These are phyloP conservation scores for Chromis chromis DNA, from an alignment of 2,797 vertebrate genomes.

Conservation along the genomic window DNA sequence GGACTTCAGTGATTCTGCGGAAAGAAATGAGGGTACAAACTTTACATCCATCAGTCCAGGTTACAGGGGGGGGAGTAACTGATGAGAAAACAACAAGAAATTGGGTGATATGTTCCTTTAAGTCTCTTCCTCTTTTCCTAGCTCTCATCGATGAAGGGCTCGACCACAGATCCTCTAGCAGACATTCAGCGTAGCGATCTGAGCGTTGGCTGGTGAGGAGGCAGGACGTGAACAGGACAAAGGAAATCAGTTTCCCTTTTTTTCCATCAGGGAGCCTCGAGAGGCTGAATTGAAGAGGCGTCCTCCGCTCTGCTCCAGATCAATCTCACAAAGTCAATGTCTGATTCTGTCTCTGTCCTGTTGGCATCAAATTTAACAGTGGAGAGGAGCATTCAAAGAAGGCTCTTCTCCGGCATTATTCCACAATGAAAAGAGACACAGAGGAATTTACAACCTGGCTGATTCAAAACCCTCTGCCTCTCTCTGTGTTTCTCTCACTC, in stretches of 20 bases:
- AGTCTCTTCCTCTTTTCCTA: neutral
- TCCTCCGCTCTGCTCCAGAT: slow-evolving; percentile 29
- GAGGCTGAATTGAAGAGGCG: neutral
- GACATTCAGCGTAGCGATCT: neutral
- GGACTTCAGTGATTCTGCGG: no score
- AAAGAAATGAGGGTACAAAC: neutral
- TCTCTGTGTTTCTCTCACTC: slow-evolving; percentile 11
- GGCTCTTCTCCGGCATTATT: slow-evolving; percentile 20
- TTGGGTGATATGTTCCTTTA: slow-evolving; percentile 27
- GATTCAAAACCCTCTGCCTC: slow-evolving; percentile 34
- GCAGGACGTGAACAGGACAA: neutral
- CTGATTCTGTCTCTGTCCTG: slow-evolving; percentile 25
- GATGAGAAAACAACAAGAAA: neutral
- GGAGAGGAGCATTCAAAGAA: slow-evolving; percentile 29
- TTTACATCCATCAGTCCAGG: neutral
- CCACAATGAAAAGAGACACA: neutral
- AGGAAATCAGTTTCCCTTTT: slow-evolving; percentile 7
- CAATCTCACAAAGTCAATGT: slow-evolving; percentile 13
- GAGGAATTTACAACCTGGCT: slow-evolving; percentile 22
- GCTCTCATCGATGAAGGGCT: neutral
- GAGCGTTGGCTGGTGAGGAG: neutral
- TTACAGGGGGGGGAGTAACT: neutral
- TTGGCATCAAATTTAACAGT: slow-evolving; percentile 11
- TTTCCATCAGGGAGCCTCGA: slow-evolving; percentile 18
- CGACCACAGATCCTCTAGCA: neutral